Base-by-base conservation (phyloP, 2,797 vertebrate genomes). In the Valencia hispanica region DNA sequence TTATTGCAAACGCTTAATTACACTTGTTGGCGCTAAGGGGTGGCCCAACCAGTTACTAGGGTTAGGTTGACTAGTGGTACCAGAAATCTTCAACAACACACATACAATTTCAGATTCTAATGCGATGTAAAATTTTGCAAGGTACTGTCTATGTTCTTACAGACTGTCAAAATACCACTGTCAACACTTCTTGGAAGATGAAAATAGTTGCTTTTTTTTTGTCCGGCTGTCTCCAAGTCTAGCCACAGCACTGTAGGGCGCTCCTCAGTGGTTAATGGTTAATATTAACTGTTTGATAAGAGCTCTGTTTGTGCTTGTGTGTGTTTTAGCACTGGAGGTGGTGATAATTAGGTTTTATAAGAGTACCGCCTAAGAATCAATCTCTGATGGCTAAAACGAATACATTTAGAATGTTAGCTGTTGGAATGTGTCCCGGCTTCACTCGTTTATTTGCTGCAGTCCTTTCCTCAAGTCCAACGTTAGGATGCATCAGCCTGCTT, bases 271-370 rank as follows among this genome's bases (percentile, higher is more conserved):
- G 85, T 90, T 86, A 84, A 93, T 45, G 61, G 85, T 90, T 86
- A 84, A 93, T 87, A 86, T 91, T 86, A 88, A 91, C 87, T 68
- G 4, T 4, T 30, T 50, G 79, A 86, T 88, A 87, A 83, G 34
- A 27, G 73, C 11, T 68, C 41, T 36, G 51, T 74, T 41, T 18
- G 59, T 25, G 30, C 34, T 65, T 65, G 61, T 22, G 61, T 22
- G 61, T 5, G 34, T 71, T 68, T 68, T 11, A 0, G 45, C n/a
- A 34, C 2, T 32, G 1, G 36, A 55, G 61, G 65, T 55, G 36
- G 57, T 70, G 36, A 51, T 68, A 22, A 75, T 66, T 15, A 34
- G 20, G 20, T 78, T 72, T 76, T 69, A 51, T 73, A 57, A 65
- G 41, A 50, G 25, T 7, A 9, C 25, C 11, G 18, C 51, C 59